These are phyloP conservation scores for Hirtodrosophila trivittata DNA, from an alignment of 2,888 invertebrate genomes.

Conservation along the genomic window DNA sequence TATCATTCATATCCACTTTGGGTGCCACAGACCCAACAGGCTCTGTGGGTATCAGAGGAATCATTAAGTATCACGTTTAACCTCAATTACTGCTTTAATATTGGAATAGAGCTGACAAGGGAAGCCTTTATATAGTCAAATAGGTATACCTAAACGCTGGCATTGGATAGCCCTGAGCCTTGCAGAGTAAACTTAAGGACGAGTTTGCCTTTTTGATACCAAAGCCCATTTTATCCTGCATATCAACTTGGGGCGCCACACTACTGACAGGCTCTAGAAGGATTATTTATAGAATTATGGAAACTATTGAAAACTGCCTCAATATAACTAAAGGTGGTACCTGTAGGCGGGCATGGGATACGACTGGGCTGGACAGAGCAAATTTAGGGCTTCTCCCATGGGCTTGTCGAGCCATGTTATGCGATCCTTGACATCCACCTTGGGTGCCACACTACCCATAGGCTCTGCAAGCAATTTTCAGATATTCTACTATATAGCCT, in stretches of 20 bases:
- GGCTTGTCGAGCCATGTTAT: constrained; percentile 86
- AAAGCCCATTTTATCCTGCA: no score
- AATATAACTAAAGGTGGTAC: no score
- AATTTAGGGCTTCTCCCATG: constrained; percentile 85
- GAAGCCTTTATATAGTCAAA: no score
- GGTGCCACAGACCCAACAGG: constrained; percentile 85
- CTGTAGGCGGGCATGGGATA: constrained; percentile 88
- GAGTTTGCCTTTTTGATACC: no score
- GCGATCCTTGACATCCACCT: constrained; percentile 87
- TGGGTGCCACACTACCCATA: constrained; percentile 88
- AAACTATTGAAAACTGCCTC: no score
- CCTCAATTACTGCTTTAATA: not conserved
- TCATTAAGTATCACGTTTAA: not conserved
- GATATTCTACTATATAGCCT: no score
- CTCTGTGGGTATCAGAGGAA: constrained; percentile 71
- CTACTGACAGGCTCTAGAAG: no score
- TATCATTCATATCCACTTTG: constrained; percentile 89
- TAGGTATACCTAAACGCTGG: no score
- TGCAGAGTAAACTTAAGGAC: no score
- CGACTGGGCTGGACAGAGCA: constrained; percentile 91
- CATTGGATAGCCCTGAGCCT: no score
- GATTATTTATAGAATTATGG: no score
- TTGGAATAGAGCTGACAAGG: not conserved
- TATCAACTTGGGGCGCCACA: no score
- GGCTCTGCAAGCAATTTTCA: constrained; percentile 85